Conservation (phyloP, 2,797 vertebrate genomes). For the Acomys russatus region DNA sequence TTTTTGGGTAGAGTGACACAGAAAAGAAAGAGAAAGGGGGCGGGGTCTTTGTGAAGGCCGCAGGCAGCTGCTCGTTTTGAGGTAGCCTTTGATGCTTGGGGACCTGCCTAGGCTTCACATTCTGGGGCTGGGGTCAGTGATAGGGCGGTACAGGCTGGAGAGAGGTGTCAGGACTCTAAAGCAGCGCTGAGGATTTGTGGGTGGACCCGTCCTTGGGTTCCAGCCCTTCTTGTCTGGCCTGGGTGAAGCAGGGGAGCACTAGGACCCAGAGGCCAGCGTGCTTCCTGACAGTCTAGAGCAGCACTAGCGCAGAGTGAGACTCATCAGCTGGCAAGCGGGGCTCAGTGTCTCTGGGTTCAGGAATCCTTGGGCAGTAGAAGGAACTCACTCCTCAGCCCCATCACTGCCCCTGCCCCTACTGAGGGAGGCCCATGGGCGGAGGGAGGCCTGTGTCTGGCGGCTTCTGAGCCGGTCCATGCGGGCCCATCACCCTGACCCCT, state of each 20-base stretch:
- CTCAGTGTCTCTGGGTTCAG: constrained; percentile 80
- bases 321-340: constrained; percentile 91
- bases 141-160: not conserved
- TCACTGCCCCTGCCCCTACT: not conserved
- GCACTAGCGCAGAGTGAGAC: constrained; percentile 93
- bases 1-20: not conserved
- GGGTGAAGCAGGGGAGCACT: constrained; percentile 88
- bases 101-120: not conserved
- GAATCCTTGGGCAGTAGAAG: constrained; percentile 79
- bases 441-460: constrained; percentile 52
- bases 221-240: constrained; percentile 31
- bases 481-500: constrained; percentile 78
- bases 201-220: not conserved
- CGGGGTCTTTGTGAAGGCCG: not conserved
- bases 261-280: constrained; percentile 92
- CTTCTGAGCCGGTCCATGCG: constrained; percentile 62
- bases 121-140: not conserved
- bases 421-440: constrained; percentile 65
- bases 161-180: not conserved
- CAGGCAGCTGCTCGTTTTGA: not conserved
- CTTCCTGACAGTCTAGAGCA: constrained; percentile 91
- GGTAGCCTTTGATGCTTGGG: constrained; percentile 50
- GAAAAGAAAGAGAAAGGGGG: not conserved
- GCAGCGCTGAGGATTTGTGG: not conserved
- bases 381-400: constrained; percentile 54